Evolutionary conservation across 2,888 invertebrate genomes (phyloP), one percentile per base, ranked within the genome.

Genomic region (Ptychoptera contaminata): DNA sequence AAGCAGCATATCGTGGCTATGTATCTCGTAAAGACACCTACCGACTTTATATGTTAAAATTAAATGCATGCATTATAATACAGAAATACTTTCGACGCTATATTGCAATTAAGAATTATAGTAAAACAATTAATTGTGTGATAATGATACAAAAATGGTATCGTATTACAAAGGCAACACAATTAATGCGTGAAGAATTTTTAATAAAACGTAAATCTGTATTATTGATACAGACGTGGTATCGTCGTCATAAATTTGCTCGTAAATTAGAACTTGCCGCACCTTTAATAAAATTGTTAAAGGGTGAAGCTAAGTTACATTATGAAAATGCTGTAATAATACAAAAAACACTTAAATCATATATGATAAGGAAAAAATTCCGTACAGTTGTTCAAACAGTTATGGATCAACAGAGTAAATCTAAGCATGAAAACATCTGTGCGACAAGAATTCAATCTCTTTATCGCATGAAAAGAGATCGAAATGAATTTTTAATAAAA

Each of bases 81-180:
- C 78, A 78, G 53, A 61, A 67, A 38, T 56, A 62, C 15, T 67
- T 61, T 49, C 68, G 72, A 38, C 63, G 69, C 8, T 65, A 63
- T 48, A 55, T 64, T 52, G 63, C 62, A 3, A 67, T 67, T 8
- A 55, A 57, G 16, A 55, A 62, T 15, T 73, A 68, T 48, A 48
- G 52, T 34, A 55, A 54, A 4, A 60, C 56, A 38, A 55, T 58
- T 15, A 56, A 66, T 10, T 61, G 67, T 23, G 56, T 70, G 11
- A 16, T 60, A 2, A 14, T n/a, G 8, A 56, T 77, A 40, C 79
- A 79, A 52, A 62, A 58, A 44, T 68, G 63, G 58, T 67, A 70
- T 53, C 67, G 69, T 51, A 70, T 71, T 1, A 57, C 60, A 8
- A 59, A 58, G 37, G 42, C 61, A 16, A 69, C 69, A 59, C 61